Conservation (phyloP, 2,888 invertebrate genomes). For the Drosophila stalkeri region DNA sequence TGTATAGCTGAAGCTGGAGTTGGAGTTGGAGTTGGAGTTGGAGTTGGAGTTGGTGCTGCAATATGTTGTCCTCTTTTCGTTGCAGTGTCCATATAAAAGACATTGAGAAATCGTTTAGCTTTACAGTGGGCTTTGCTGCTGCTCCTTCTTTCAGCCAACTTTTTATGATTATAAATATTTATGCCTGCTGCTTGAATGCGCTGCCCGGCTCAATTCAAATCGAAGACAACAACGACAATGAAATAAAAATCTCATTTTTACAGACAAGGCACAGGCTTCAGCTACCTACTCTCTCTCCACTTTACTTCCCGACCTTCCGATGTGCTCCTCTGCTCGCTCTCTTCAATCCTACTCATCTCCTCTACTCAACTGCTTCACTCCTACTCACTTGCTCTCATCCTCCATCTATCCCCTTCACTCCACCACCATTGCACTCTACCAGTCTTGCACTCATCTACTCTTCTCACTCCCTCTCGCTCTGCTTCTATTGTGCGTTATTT, state of each 20-base stretch:
- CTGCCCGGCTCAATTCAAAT: conserved; percentile 63
- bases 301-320: background rate
- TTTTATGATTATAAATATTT: conserved; percentile 81
- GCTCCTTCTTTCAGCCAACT: conserved; percentile 59
- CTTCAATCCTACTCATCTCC: background rate
- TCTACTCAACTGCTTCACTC: background rate
- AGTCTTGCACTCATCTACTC: background rate
- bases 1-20: background rate
- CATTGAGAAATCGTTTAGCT: conserved; percentile 82
- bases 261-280: conserved; percentile 40
- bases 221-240: conserved; percentile 44
- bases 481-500: conserved; percentile 81
- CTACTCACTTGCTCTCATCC: background rate
- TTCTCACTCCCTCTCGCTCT: conserved; percentile 5
- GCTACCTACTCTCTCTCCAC: conserved; percentile 5
- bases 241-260: conserved; percentile 77
- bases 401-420: background rate
- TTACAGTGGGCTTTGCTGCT: conserved; percentile 58
- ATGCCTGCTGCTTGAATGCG: conserved; percentile 58
- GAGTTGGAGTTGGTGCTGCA: background rate
- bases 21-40: background rate
- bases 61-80: conserved; percentile 8
- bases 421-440: background rate
- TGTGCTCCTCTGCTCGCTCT: background rate
- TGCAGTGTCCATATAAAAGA: conserved; percentile 70